Conservation (phyloP, 2,888 invertebrate genomes). For the Hypena proboscidalis region DNA sequence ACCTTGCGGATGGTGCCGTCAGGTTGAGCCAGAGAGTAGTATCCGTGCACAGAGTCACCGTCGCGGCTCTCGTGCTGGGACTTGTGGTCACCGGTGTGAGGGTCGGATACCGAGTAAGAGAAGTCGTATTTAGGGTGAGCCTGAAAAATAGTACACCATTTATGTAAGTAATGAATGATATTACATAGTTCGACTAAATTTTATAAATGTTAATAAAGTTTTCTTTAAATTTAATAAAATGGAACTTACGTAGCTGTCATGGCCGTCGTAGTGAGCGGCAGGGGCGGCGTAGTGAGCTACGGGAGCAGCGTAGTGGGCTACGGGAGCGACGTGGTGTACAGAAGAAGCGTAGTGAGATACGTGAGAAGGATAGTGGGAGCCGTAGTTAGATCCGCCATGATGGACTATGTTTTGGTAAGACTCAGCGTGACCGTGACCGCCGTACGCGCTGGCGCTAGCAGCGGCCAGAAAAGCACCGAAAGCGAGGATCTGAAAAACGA, state of each 20-base stretch:
- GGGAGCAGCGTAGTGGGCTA: constrained; percentile 42
- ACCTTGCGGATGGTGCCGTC: constrained; percentile 82
- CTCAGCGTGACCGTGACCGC: constrained; percentile 52
- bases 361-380: constrained; percentile 42
- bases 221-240: not conserved
- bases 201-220: not conserved
- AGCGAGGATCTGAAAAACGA: constrained; percentile 65
- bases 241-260: constrained; percentile 33
- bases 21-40: constrained; percentile 83
- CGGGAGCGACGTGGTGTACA: constrained; percentile 33
- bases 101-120: constrained; percentile 82
- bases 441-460: constrained; percentile 73
- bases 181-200: no score
- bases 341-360: constrained; percentile 49
- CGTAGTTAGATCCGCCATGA: constrained; percentile 58
- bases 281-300: constrained; percentile 46
- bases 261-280: constrained; percentile 48
- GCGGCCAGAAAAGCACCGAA: constrained; percentile 70
- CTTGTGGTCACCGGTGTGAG: constrained; percentile 85
- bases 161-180: no score
- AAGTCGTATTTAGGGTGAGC: constrained; percentile 77
- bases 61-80: constrained; percentile 81
- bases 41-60: constrained; percentile 84
- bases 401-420: constrained; percentile 70
- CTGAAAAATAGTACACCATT: no score